Base-by-base conservation (phyloP, 2,797 vertebrate genomes). In the Muscicapa comitata region DNA sequence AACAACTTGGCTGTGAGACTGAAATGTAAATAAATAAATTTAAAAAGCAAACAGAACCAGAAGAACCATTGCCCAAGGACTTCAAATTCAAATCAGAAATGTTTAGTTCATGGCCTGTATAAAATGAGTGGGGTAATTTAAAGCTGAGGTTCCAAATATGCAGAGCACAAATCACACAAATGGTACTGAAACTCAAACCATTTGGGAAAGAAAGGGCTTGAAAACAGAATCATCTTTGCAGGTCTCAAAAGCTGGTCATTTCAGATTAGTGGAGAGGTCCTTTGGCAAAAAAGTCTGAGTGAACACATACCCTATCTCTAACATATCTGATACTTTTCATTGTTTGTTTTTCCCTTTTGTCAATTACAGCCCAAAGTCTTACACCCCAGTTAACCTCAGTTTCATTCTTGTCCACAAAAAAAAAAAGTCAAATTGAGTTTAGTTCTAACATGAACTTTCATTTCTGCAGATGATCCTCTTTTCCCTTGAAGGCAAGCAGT, bases 81-180 rank as follows among this genome's bases (percentile, higher is more conserved):
- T 78, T 91, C 31, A 87, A 93, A 93, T 90, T 72, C 75, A 95
- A 93, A 88, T 10, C 62, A 81, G 76, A 91, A 93, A 75, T 31
- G 38, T 75, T 65, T 63, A 37, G 76, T 72, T 80, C 67, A 48
- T 25, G 38, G 72, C 17, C 45, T 80, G 26, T 55, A 25, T 65
- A 83, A 91, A 91, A 80, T 1, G 20, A 74, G 50, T 15, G 3
- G n/a, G 8, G 7, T 13, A 62, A 38, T 76, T 92, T 54, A 43
- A 48, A 58, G 42, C 5, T 54, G n/a, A 87, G 33, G 63, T 76
- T 90, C 50, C 50, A 57, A 40, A 54, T 79, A 82, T 0, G 0
- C 16, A 40, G 68, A 72, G 45, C 62, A 82, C 40, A 38, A 82
- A 71, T 78, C 65, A 72, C 58, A 78, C 19, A 81, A 82, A 79